Evolutionary conservation across 2,888 invertebrate species (phyloP).

Genomic region (Phania funesta): DNA sequence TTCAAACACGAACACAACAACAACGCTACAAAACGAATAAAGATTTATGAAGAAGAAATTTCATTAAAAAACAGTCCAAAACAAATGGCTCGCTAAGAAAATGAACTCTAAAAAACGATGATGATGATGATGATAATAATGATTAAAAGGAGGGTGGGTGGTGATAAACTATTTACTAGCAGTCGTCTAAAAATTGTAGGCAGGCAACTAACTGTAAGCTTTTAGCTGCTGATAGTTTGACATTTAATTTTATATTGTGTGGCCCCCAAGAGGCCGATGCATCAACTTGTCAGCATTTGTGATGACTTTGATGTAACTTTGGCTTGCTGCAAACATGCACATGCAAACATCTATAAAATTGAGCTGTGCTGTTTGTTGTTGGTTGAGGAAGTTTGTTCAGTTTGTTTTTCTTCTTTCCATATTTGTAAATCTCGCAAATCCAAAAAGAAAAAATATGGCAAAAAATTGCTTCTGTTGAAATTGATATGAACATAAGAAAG

Average conservation of each 20-base stretch:
- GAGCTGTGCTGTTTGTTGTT: too few species aligned
- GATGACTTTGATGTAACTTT: constrained; percentile 60
- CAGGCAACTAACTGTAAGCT: constrained; percentile 27
- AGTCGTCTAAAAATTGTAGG: constrained; percentile 1
- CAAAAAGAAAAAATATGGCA: constrained; percentile 6
- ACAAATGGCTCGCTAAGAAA: constrained; percentile 25
- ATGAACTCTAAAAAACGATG: constrained; percentile 5
- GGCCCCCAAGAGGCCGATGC: constrained; percentile 57
- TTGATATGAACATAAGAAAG: constrained; percentile 62
- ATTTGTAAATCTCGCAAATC: constrained; percentile 40
- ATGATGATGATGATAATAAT: constrained; percentile 19
- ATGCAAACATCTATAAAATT: neutral
- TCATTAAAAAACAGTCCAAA: constrained; percentile 1
- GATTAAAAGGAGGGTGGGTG: neutral
- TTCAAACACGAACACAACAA: constrained; percentile 14
- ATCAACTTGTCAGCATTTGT: constrained; percentile 61
- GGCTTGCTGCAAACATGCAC: neutral
- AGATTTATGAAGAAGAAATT: constrained; percentile 18
- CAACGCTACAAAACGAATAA: constrained; percentile 1
- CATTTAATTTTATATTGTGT: constrained; percentile 63
- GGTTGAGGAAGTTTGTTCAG: constrained; percentile 49
- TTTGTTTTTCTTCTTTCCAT: constrained; percentile 29
- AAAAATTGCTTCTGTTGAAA: constrained; percentile 47
- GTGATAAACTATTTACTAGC: constrained; percentile 48
- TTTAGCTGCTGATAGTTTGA: constrained; percentile 60